Evolutionary conservation across 2,113 vertebrate genomes (phyloP).

Genomic region (Triplophysa dalaica): DNA sequence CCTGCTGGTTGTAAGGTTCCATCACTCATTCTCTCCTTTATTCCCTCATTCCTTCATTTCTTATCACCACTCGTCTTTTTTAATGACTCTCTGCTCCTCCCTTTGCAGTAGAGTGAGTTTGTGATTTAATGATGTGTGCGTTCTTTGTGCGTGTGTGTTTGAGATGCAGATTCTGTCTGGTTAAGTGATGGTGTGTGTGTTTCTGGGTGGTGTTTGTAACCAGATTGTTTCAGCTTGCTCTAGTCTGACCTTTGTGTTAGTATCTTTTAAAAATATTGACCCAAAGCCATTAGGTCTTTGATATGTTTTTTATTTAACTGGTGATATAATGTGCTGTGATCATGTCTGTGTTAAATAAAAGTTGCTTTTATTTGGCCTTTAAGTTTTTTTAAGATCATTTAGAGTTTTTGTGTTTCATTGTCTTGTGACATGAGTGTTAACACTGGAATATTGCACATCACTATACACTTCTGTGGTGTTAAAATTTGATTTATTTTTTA

Average conservation of each 20-base stretch:
- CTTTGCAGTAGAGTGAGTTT: slow-evolving; percentile 36
- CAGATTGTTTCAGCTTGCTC: slow-evolving; percentile 14
- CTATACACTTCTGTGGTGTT: too few species aligned
- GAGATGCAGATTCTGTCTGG: slow-evolving; percentile 19
- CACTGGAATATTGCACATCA: too few species aligned
- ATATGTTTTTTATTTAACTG: too few species aligned
- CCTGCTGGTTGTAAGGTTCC: not conserved
- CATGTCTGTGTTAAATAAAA: too few species aligned
- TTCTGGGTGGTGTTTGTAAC: slow-evolving; percentile 24
- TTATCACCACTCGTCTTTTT: slow-evolving; percentile 39
- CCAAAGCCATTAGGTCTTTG: not conserved
- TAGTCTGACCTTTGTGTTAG: slow-evolving; percentile 6
- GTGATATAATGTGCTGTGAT: too few species aligned
- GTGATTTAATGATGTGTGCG: slow-evolving; percentile 33
- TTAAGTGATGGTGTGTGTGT: slow-evolving; percentile 19
- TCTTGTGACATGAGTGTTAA: too few species aligned
- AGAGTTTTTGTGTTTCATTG: too few species aligned
- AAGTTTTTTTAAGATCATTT: too few species aligned
- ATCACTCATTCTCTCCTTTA: slow-evolving; percentile 14
- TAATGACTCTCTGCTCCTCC: slow-evolving; percentile 36
- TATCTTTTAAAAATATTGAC: not conserved
- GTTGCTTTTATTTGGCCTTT: too few species aligned
- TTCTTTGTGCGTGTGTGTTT: slow-evolving; percentile 7
- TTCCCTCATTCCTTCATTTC: slow-evolving; percentile 15
- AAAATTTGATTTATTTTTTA: too few species aligned